Base-by-base conservation (phyloP, 1,140 invertebrate genomes). In the Lineus longissimus region DNA sequence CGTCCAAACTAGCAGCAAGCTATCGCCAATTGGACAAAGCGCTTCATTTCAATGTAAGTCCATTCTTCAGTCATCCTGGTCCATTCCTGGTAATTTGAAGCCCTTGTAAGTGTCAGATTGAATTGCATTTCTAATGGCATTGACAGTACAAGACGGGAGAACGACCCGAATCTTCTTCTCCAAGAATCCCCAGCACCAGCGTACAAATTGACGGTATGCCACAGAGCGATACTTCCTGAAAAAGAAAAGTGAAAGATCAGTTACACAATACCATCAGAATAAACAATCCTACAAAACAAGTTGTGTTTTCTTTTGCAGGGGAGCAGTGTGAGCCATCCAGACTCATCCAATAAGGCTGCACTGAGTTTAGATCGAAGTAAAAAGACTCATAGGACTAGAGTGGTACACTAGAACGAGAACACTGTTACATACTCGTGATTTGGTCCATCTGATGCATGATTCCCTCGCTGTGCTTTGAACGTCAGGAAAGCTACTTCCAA, bases 101-200 rank as follows among this genome's bases (percentile, higher is more conserved):
- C 33, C 33, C 33, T 36, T 36, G 33, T 36, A 36, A 4, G 33
- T 7, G 15, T 36, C 33, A 15, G 33, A 36, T 15, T 4, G 47
- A 61, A 63, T 59, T 1, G 19, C 17, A 19, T 43, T 40, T 19
- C 57, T 25, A 11, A 66, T 63, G n/a, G 41, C 33, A 22, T 27
- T 9, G 2, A 63, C 65, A 19, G 45, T 56, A 63, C 65, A 66
- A 1, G 65, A 41, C 9, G 65, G 65, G 11, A 66, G 27, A 13
- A 60, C 36, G 0, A 43, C 29, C 19, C 65, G 22, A 57, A 43
- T 54, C 17, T 60, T 29, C 33, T 36, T 36, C 30, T 57, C 61
- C 19, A 60, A 33, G 27, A 11, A 29, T 11, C 33, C 22, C 61
- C 65, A 60, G 41, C 57, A 63, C 56, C 56, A 66, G 30, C 61